Evolutionary conservation across 1,140 invertebrate genomes (phyloP).

Genomic region (Eueides isabella): DNA sequence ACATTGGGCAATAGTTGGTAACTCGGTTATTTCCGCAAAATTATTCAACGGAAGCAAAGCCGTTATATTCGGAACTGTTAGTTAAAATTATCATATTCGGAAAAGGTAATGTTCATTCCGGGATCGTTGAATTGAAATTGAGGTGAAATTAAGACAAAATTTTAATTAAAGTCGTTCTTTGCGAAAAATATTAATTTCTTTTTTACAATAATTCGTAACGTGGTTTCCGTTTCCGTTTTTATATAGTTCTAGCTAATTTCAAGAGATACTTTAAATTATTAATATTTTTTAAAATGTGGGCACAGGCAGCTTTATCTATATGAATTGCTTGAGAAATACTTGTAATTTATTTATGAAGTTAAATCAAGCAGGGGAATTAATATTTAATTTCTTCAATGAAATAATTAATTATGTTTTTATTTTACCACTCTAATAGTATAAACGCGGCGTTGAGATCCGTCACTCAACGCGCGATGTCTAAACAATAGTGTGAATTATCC

Average conservation of each 20-base stretch:
- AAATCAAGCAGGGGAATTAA: no score
- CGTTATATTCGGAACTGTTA: constrained; percentile 31
- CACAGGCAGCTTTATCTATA: neutral
- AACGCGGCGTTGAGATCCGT: no score
- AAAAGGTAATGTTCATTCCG: constrained; percentile 37
- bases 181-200: constrained; percentile 10
- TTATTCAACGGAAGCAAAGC: constrained; percentile 31
- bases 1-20: constrained; percentile 5
- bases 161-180: constrained; percentile 36
- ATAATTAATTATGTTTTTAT: no score
- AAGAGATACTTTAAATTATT: constrained; percentile 1
- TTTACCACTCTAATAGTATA: no score
- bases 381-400: no score
- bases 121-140: constrained; percentile 34
- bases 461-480: no score
- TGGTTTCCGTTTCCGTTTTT: neutral
- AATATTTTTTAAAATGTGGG: neutral
- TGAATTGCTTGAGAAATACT: neutral
- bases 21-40: constrained; percentile 4
- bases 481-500: no score
- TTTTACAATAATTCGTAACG: neutral
- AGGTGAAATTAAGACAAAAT: constrained; percentile 33
- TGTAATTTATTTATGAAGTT: neutral
- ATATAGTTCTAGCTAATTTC: constrained; percentile 11
- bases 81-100: constrained; percentile 39